phyloP scores from a whole-genome alignment of 2,113 vertebrate species.

The Pimephales promelas region DNA sequence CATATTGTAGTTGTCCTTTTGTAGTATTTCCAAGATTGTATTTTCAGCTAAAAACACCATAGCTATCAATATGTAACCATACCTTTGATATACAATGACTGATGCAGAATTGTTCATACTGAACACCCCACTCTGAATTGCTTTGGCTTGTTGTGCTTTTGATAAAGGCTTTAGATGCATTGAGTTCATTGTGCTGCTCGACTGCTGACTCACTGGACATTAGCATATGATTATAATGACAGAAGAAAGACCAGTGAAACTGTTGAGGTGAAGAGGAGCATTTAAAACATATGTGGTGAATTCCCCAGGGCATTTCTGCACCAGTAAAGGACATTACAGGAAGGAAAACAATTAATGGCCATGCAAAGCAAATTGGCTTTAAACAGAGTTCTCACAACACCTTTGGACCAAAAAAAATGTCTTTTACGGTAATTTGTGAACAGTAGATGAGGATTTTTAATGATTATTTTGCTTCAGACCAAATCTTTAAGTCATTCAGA shows the following conservation, averaged over 20 bases:
- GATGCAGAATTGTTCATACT: neutral
- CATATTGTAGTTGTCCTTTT: no score
- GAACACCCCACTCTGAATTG: neutral
- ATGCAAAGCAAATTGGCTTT: neutral
- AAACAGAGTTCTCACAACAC: neutral
- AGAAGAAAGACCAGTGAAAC: neutral
- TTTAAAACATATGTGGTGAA: no score
- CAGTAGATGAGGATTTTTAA: neutral
- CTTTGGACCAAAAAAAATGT: neutral
- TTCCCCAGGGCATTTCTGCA: no score
- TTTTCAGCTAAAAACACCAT: neutral
- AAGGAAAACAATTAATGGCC: no score
- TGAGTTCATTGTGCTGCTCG: neutral
- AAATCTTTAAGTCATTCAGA: neutral
- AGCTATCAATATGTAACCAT: neutral
- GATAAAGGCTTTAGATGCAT: constrained; percentile 4
- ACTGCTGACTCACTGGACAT: constrained; percentile 2
- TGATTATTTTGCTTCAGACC: neutral
- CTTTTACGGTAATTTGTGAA: neutral
- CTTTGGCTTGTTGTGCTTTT: neutral
- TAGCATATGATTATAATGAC: neutral
- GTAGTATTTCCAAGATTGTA: neutral
- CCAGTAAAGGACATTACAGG: no score
- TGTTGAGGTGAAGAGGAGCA: no score
- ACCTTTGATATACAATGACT: neutral